Conservation (phyloP, 2,797 vertebrate species). For the Chelidonichthys spinosus region DNA sequence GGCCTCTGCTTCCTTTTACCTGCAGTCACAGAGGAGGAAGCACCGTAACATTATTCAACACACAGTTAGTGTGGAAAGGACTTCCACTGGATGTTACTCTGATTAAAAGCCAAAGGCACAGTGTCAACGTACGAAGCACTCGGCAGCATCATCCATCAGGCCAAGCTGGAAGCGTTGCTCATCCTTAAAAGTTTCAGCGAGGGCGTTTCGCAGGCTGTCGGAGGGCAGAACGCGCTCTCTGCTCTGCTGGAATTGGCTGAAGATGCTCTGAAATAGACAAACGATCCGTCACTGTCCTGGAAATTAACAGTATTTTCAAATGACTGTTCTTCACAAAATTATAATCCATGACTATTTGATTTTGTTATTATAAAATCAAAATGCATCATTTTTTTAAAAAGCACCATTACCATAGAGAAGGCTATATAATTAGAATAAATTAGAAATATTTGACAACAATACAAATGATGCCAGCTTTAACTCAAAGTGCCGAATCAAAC, state of each 20-base stretch:
- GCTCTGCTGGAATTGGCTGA: conserved; percentile 96
- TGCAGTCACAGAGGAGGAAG: conserved; percentile 24
- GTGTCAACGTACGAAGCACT: conserved; percentile 91
- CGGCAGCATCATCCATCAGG: conserved; percentile 97
- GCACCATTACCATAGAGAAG: fast-evolving
- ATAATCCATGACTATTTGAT: no score
- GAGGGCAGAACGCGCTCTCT: conserved; percentile 95
- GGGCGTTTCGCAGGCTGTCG: conserved; percentile 93
- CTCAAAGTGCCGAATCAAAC: conserved; percentile 68
- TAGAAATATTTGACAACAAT: background rate
- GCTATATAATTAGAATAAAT: background rate
- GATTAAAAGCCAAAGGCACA: conserved; percentile 31
- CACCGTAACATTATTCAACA: conserved; percentile 6
- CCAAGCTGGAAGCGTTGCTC: conserved; percentile 98
- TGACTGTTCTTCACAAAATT: background rate
- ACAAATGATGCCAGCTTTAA: background rate
- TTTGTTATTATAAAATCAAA: background rate
- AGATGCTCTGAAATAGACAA: conserved; percentile 87
- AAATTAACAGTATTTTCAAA: background rate
- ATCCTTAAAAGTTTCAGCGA: conserved; percentile 97
- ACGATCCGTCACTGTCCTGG: background rate
- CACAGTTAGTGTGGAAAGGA: conserved; percentile 14
- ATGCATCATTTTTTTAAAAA: background rate
- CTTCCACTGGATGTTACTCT: conserved; percentile 25
- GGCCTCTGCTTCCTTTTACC: conserved; percentile 18